Conservation (phyloP, 2,888 invertebrate species). For the Plagodis dolabraria region DNA sequence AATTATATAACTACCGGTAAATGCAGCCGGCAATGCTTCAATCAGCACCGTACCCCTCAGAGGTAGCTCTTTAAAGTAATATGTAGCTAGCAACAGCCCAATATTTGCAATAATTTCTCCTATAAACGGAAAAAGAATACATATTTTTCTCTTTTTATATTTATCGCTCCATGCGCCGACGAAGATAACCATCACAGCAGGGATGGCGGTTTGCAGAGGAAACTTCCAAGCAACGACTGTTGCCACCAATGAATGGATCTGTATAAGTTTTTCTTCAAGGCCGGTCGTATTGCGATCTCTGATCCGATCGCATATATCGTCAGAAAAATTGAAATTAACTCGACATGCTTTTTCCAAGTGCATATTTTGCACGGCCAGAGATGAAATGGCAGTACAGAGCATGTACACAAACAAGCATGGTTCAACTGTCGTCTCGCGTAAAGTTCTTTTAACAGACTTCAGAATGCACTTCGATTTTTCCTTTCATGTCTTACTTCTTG, state of each 20-base stretch:
- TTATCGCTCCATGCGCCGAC: conserved; percentile 87
- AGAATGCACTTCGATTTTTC: conserved; percentile 64
- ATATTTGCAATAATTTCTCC: conserved; percentile 83
- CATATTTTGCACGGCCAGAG: conserved; percentile 84
- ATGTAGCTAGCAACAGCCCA: conserved; percentile 82
- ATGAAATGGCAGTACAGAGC: conserved; percentile 87
- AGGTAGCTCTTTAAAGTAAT: conserved; percentile 82
- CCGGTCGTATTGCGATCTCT: conserved; percentile 70
- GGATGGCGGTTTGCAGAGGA: conserved; percentile 84
- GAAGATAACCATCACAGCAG: conserved; percentile 83
- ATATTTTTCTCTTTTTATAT: conserved; percentile 84
- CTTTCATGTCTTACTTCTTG: conserved; percentile 55
- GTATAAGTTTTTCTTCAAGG: conserved; percentile 66
- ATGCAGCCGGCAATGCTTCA: conserved; percentile 84
- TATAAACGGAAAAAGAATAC: conserved; percentile 82
- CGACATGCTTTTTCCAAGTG: conserved; percentile 86
- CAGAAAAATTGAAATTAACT: conserved; percentile 79
- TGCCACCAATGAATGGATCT: conserved; percentile 80
- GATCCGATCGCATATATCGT: conserved; percentile 82
- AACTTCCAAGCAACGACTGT: conserved; percentile 85
- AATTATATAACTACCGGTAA: conserved; percentile 85
- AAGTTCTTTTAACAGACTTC: conserved; percentile 66
- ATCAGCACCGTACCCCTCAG: conserved; percentile 79
- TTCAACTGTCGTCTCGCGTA: conserved; percentile 85
- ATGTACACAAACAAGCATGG: conserved; percentile 88